Conservation (phyloP, 2,888 invertebrate genomes). For the Clusia tigrina region DNA sequence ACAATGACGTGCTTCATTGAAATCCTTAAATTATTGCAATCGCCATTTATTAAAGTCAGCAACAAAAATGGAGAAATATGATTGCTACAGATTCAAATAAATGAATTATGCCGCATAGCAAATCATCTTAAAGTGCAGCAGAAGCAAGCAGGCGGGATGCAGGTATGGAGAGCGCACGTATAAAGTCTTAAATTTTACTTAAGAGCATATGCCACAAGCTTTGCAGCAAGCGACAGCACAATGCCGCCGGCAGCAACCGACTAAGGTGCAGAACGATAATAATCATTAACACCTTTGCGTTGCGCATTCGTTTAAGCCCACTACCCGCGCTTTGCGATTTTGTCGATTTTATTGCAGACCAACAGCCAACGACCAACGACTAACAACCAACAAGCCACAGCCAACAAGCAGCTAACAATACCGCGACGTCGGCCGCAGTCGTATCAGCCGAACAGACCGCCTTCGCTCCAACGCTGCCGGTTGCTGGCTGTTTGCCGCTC, state of each 20-base stretch:
- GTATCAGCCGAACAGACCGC: slow-evolving; percentile 21
- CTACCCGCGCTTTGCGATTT: slow-evolving; percentile 39
- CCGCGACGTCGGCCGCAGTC: slow-evolving; percentile 15
- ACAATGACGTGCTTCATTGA: slow-evolving; percentile 58
- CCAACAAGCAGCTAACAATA: slow-evolving; percentile 21
- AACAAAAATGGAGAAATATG: slow-evolving; percentile 28
- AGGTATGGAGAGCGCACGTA: not conserved
- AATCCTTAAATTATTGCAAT: slow-evolving; percentile 62
- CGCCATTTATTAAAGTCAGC: slow-evolving; percentile 44
- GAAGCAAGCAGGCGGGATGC: not conserved
- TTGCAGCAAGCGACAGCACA: slow-evolving; percentile 47
- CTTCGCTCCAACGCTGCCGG: slow-evolving; percentile 21
- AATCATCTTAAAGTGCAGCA: slow-evolving; percentile 52
- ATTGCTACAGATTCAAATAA: slow-evolving; percentile 39
- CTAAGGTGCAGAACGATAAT: slow-evolving; percentile 42
- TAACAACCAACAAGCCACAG: slow-evolving; percentile 14
- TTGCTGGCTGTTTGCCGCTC: no score
- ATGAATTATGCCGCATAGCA: slow-evolving; percentile 60
- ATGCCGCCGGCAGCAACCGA: slow-evolving; percentile 1
- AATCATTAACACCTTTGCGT: slow-evolving; percentile 59
- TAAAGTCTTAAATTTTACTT: slow-evolving; percentile 60
- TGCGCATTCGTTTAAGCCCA: slow-evolving; percentile 45
- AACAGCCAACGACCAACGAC: slow-evolving; percentile 17
- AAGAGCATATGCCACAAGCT: slow-evolving; percentile 45
- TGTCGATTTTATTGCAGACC: slow-evolving; percentile 24